These are phyloP conservation scores for Cheilosia impressa DNA, from an alignment of 2,888 invertebrate species.

Conservation along the genomic window DNA sequence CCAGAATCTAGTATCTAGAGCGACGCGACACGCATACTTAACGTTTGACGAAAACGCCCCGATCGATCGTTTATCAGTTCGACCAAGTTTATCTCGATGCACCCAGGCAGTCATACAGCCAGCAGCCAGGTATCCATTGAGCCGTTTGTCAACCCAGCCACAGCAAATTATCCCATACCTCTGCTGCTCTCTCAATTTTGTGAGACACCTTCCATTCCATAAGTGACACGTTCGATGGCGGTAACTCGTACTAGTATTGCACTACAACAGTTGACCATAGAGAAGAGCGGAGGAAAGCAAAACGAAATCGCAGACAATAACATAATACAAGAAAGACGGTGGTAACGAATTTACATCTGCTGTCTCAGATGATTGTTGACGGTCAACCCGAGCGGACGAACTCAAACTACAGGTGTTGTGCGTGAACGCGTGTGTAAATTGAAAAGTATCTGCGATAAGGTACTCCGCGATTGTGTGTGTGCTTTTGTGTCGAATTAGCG, in stretches of 20 bases:
- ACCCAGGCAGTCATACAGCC: neutral
- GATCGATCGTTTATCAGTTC: conserved; percentile 9
- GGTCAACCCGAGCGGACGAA: conserved; percentile 65
- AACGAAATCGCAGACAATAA: conserved; percentile 20
- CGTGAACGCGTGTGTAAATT: conserved; percentile 1
- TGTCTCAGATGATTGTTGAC: conserved; percentile 72
- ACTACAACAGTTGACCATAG: conserved; percentile 41
- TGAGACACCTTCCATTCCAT: conserved; percentile 45
- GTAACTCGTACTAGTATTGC: neutral
- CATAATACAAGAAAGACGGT: conserved; percentile 16
- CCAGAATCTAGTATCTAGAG: conserved; percentile 20
- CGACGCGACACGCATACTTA: neutral
- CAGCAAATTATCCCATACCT: conserved; percentile 43
- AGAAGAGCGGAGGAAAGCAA: conserved; percentile 49
- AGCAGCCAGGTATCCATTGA: neutral
- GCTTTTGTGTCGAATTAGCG: conserved; percentile 33
- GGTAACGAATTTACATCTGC: conserved; percentile 68
- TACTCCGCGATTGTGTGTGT: conserved; percentile 32
- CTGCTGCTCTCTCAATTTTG: conserved; percentile 40
- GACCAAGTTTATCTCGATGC: conserved; percentile 14
- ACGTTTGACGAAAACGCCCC: conserved; percentile 33
- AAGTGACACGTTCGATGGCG: neutral
- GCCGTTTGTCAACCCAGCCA: neutral
- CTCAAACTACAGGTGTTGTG: conserved; percentile 19
- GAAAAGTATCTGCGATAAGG: conserved; percentile 41